These are phyloP conservation scores for Beroe ovata DNA, from an alignment of 37 sponge, comb jelly and placozoan genomes.

Conservation along the genomic window DNA sequence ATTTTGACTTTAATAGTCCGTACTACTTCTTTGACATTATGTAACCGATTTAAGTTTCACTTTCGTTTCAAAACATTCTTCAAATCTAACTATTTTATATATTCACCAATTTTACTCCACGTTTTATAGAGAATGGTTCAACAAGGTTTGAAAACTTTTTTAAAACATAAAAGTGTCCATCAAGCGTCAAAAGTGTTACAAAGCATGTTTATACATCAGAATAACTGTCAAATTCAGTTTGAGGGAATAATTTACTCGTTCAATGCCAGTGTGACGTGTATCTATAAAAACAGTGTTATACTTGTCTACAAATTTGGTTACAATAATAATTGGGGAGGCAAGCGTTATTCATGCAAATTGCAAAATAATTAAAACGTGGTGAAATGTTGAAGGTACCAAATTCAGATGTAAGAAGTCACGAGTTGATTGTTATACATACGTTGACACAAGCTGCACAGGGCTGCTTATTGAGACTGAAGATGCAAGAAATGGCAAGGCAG, in stretches of 20 bases:
- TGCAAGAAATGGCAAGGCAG: neutral
- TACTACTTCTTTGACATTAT: too few species aligned
- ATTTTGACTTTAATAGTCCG: too few species aligned
- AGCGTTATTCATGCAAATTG: conserved; percentile 41
- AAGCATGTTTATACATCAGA: neutral
- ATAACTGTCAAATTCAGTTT: neutral
- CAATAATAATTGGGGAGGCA: neutral
- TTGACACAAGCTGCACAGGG: neutral
- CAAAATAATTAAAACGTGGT: neutral
- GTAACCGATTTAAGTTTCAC: too few species aligned
- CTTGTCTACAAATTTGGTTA: conserved; percentile 14
- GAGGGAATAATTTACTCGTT: neutral
- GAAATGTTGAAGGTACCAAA: neutral
- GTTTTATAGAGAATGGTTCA: neutral
- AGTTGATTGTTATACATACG: conserved; percentile 35
- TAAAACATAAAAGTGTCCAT: neutral
- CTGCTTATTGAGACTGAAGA: conserved; percentile 22
- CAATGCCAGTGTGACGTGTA: neutral
- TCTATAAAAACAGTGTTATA: conserved; percentile 15
- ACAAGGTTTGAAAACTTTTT: neutral
- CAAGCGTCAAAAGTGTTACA: neutral
- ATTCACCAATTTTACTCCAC: neutral
- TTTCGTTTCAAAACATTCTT: too few species aligned
- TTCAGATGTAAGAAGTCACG: conserved; percentile 22
- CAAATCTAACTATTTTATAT: too few species aligned